Base-by-base conservation (phyloP, 2,113 vertebrate genomes). In the Pholis gunnellus region DNA sequence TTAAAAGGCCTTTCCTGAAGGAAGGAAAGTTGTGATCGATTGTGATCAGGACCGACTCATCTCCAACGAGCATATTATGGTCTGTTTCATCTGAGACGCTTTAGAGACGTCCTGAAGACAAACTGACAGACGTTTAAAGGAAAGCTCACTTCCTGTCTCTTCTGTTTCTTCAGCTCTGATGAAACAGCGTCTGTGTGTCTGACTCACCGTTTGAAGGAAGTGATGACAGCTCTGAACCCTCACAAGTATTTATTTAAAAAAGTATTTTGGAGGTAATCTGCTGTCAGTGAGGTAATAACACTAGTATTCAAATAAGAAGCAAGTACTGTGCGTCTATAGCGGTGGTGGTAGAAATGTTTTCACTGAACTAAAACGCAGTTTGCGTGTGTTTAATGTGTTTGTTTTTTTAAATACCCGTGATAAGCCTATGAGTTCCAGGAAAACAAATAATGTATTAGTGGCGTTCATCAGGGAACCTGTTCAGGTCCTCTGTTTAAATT, bases 201-300 rank as follows among this genome's bases (percentile, higher is more conserved):
- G 68, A 82, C 70, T 11, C 25, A 20, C 74, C 34, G 46, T 68
- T 57, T 68, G 78, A 70, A 50, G 71, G 10, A 27, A 9, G 66
- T 36, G 76, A 61, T 38, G 66, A 70, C 76, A 61, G 42, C 8
- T 0, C 7, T 6, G 56, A 78, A 60, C 20, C 63, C 52, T 48
- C 75, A 34, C n/a, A 68, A 77, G 42, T 38, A 38, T 38, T 38
- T 38, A 29, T 29, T 29, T 2, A 29, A 1, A 8, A 9, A 8
- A 38, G 34, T 17, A 29, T 66, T 29, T 2, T 9, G 31, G 22
- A 42, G 20, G 34, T 34, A 6, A 66, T n/a, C 1, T 20, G 27
- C 75, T 57, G 38, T 57, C 38, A 65, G 31, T 17, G 63, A 46
- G 3, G 42, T 38, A 38, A 38, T 38, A 38, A 9, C 7, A 38